A percentile compares a stretch with the other conserved stretches of the same genome.
These are phyloP conservation scores for Scarus forsteni DNA, from an alignment of 2,797 vertebrate genomes.

Conservation along the genomic window DNA sequence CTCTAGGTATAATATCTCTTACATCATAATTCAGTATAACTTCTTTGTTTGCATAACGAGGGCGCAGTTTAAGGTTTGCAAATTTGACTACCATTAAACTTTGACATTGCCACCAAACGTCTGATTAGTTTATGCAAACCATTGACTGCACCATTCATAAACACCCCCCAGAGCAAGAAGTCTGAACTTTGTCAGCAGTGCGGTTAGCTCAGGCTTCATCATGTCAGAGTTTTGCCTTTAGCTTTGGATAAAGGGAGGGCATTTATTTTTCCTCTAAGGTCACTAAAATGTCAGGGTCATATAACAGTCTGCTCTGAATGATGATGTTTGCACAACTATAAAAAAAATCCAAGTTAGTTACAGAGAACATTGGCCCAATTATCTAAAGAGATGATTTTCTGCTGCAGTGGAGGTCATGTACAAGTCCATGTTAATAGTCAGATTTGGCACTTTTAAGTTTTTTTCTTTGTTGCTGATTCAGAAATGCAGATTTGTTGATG, in stretches of 20 bases:
- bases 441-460: background rate
- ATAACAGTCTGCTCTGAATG: slow-evolving; percentile 1
- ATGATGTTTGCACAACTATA: slow-evolving; percentile 1
- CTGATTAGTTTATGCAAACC: background rate
- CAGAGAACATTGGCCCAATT: background rate
- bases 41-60: too few relatives aligned
- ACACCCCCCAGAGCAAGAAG: background rate
- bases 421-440: background rate
- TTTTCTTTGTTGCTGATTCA: too few relatives aligned
- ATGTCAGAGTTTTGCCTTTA: background rate
- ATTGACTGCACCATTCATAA: background rate
- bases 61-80: background rate
- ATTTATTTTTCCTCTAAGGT: slow-evolving; percentile 20
- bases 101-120: background rate
- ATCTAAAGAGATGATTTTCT: background rate
- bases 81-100: background rate
- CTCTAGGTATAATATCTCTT: background rate
- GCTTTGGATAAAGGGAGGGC: slow-evolving; percentile 3
- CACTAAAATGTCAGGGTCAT: slow-evolving; percentile 20
- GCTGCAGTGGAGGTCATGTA: background rate
- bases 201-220: background rate
- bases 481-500: too few relatives aligned
- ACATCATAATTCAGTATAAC: background rate
- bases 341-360: background rate
- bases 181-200: background rate